Conservation (phyloP, 2,888 invertebrate genomes). For the Pherbina coryleti region DNA sequence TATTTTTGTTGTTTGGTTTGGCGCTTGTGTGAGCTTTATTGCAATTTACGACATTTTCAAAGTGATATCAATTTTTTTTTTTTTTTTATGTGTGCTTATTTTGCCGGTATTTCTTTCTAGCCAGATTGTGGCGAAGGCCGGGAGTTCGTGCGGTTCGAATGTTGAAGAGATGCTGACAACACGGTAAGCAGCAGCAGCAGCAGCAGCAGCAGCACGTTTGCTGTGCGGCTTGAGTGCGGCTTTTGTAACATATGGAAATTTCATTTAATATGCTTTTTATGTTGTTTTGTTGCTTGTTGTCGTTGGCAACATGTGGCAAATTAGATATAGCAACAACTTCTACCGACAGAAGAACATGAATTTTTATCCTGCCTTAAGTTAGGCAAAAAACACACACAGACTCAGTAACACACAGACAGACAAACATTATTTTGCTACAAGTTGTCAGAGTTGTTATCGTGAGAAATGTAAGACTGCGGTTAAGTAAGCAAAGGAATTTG, state of each 20-base stretch:
- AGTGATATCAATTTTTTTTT: constrained; percentile 5
- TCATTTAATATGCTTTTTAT: constrained; percentile 13
- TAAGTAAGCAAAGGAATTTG: background rate
- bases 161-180: background rate
- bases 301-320: constrained; percentile 23
- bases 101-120: background rate
- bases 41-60: constrained; percentile 29
- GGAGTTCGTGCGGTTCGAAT: background rate
- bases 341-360: constrained; percentile 9
- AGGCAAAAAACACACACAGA: background rate
- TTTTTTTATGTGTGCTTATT: background rate
- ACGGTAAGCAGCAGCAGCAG: background rate
- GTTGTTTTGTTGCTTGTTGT: background rate
- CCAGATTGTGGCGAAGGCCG: background rate
- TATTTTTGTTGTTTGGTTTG: background rate
- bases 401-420: background rate
- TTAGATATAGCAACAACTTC: background rate
- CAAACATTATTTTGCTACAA: constrained; percentile 1
- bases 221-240: background rate
- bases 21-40: constrained; percentile 1
- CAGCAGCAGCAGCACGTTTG: background rate
- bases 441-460: background rate
- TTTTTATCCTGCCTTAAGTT: background rate
- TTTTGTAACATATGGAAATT: constrained; percentile 18
- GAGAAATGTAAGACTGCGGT: background rate